Evolutionary conservation across 2,797 vertebrate species (phyloP).

Genomic region (Hipposideros larvatus): DNA sequence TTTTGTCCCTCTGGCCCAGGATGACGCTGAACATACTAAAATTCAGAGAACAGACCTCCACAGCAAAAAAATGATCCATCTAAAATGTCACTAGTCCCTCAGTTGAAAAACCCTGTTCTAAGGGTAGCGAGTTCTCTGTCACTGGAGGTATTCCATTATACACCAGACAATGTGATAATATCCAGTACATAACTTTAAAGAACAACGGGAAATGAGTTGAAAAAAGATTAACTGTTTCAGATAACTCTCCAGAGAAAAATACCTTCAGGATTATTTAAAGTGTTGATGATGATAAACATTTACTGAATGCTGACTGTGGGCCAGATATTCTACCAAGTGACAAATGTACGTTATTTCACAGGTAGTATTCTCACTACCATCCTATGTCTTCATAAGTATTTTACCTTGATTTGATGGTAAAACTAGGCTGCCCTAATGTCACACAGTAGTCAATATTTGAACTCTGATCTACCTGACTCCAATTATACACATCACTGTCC

Average conservation of each 20-base stretch:
- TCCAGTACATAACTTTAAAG: neutral
- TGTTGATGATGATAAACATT: neutral
- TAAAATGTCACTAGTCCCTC: neutral
- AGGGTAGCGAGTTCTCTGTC: neutral
- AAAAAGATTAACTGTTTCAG: neutral
- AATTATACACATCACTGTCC: neutral
- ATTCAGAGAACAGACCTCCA: neutral
- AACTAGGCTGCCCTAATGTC: neutral
- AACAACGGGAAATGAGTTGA: neutral
- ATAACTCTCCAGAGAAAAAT: constrained; percentile 13
- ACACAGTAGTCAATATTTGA: neutral
- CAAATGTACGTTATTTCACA: neutral
- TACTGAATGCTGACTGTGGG: neutral
- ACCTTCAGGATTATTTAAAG: neutral
- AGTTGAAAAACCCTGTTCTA: neutral
- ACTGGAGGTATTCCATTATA: neutral
- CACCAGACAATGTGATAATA: neutral
- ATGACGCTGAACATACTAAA: neutral
- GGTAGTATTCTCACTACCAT: neutral
- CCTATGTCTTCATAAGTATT: neutral
- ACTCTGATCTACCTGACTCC: neutral
- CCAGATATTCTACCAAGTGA: neutral
- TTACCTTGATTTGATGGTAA: neutral
- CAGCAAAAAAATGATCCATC: neutral
- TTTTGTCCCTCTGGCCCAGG: neutral